Conservation (phyloP, 2,797 vertebrate species). For the Micropoecilia bifurca region DNA sequence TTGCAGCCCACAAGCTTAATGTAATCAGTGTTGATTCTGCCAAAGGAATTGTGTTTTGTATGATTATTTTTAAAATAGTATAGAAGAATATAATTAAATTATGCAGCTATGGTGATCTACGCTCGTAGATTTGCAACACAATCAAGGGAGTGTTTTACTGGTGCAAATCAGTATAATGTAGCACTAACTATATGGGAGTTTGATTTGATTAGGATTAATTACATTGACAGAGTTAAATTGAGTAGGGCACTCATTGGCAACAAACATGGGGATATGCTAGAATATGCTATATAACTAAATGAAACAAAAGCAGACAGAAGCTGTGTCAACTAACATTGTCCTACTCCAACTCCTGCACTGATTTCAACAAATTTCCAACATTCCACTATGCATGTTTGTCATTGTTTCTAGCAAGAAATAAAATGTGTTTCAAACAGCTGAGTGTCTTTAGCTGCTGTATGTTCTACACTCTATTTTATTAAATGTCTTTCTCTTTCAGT, state of each 20-base stretch:
- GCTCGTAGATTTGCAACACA: background rate
- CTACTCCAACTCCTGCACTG: background rate
- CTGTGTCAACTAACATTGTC: background rate
- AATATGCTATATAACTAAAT: background rate
- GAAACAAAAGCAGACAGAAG: background rate
- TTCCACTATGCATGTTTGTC: background rate
- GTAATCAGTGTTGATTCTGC: background rate
- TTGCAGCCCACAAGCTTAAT: background rate
- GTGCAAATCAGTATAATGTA: background rate
- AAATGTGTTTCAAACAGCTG: background rate
- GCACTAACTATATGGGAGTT: background rate
- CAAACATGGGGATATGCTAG: background rate
- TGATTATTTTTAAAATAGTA: background rate
- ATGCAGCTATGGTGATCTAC: background rate
- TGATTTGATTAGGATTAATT: background rate
- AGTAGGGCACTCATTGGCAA: background rate
- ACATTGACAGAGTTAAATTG: background rate
- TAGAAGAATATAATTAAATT: background rate
- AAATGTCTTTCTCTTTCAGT: background rate
- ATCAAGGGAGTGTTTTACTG: background rate
- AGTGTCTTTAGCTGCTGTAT: background rate
- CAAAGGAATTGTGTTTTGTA: background rate
- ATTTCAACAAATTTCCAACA: background rate
- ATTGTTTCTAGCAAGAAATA: background rate
- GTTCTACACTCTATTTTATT: background rate